Conservation (phyloP, 2,113 vertebrate species). For the Hippocampus comes region DNA sequence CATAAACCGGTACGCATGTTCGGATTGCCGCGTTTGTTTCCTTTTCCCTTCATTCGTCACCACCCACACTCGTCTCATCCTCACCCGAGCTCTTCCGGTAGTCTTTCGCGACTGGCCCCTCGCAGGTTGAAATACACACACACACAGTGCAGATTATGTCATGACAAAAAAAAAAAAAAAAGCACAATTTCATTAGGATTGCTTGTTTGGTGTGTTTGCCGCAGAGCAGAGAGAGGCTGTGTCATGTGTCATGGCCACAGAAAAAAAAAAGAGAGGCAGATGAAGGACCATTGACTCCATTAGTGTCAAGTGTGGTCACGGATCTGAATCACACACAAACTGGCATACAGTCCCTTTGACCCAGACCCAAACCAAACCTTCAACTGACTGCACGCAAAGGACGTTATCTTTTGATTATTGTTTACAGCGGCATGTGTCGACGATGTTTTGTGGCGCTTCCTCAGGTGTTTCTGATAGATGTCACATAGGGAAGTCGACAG, state of each 20-base stretch:
- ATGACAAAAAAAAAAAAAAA: constrained; percentile 37
- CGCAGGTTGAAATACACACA: constrained; percentile 54
- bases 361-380: constrained; percentile 12
- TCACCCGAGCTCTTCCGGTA: constrained; percentile 41
- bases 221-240: constrained; percentile 48
- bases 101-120: constrained; percentile 30
- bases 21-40: constrained; percentile 26
- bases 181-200: constrained; percentile 59
- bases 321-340: constrained; percentile 1
- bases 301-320: not conserved
- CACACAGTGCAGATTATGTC: constrained; percentile 51
- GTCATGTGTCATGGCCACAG: constrained; percentile 48
- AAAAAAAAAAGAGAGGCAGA: constrained; percentile 3
- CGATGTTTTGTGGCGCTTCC: not conserved
- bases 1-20: constrained; percentile 11
- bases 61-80: constrained; percentile 10
- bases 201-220: constrained; percentile 58
- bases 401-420: not conserved
- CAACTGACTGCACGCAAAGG: not conserved
- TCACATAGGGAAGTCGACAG: not conserved
- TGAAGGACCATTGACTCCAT: not conserved
- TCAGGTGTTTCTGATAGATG: not conserved
- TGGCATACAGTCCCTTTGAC: not conserved
- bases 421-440: not conserved
- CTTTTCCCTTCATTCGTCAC: not conserved